Evolutionary conservation across 2,888 invertebrate species (phyloP).

Genomic region (Antitype chi): DNA sequence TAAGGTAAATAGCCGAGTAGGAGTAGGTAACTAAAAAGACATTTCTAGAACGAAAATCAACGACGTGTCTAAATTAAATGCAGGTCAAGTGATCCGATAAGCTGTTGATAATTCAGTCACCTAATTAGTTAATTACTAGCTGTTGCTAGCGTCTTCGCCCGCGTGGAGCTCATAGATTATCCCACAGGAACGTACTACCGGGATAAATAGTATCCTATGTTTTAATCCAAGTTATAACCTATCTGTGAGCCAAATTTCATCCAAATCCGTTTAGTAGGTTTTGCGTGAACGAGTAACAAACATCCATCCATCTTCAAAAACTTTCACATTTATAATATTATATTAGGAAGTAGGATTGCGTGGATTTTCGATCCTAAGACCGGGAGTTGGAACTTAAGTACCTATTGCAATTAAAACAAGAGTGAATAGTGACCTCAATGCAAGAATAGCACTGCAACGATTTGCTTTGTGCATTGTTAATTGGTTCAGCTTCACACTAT

Average conservation of each 20-base stretch:
- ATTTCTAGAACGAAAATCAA: neutral
- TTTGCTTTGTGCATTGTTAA: slow-evolving; percentile 32
- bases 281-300: too few species aligned
- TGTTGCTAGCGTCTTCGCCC: too few species aligned
- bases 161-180: too few species aligned
- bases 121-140: neutral
- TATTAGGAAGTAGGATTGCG: neutral
- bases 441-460: slow-evolving; percentile 8
- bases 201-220: too few species aligned
- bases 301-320: too few species aligned
- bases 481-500: neutral
- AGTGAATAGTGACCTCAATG: slow-evolving; percentile 5
- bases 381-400: neutral
- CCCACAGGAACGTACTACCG: too few species aligned
- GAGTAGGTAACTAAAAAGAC: neutral
- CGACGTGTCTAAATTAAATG: neutral
- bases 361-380: neutral
- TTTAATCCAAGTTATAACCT: too few species aligned
- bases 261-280: too few species aligned
- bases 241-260: too few species aligned
- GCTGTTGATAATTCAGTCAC: neutral
- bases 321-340: too few species aligned
- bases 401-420: slow-evolving; percentile 2
- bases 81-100: neutral
- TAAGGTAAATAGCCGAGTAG: neutral